Evolutionary conservation across 2,888 invertebrate species (phyloP).

Genomic region (Drosophila diplacantha): DNA sequence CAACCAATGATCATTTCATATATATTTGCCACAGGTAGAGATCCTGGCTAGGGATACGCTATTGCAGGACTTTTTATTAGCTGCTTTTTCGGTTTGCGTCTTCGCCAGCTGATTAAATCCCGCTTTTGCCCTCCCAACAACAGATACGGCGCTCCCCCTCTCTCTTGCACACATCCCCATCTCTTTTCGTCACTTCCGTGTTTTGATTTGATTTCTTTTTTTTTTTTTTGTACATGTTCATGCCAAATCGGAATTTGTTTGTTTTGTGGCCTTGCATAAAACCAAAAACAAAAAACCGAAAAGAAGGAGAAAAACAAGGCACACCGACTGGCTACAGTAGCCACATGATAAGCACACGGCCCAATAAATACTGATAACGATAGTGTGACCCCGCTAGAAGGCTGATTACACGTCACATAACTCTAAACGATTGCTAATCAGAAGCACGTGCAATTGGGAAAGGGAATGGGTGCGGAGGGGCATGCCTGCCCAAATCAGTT

Average conservation of each 20-base stretch:
- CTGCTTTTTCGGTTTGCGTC: neutral
- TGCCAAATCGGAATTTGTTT: slow-evolving; percentile 5
- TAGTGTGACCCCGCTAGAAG: slow-evolving; percentile 30
- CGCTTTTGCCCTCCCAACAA: neutral
- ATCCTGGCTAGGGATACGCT: neutral
- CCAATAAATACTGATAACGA: slow-evolving; percentile 28
- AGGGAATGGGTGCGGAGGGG: neutral
- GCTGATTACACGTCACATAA: slow-evolving; percentile 17
- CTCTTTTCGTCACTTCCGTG: slow-evolving; percentile 26
- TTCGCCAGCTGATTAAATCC: slow-evolving; percentile 1
- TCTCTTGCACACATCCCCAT: neutral
- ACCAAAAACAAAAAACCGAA: neutral
- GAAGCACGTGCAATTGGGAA: slow-evolving; percentile 42
- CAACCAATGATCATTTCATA: neutral
- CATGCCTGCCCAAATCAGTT: slow-evolving; percentile 53
- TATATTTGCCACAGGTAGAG: neutral
- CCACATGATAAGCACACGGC: slow-evolving; percentile 35
- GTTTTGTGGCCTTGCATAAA: slow-evolving; percentile 33
- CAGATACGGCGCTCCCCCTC: neutral
- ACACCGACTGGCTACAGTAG: slow-evolving; percentile 21
- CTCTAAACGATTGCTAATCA: slow-evolving; percentile 42
- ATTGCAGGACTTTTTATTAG: neutral
- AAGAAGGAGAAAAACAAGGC: slow-evolving; percentile 4
- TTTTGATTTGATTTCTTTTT: slow-evolving; percentile 9
- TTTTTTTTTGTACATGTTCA: neutral